A percentile compares a stretch with the other conserved stretches of the same genome.
Conservation (phyloP, 2,113 vertebrate genomes). For the Mesembrinibis cayennensis region DNA sequence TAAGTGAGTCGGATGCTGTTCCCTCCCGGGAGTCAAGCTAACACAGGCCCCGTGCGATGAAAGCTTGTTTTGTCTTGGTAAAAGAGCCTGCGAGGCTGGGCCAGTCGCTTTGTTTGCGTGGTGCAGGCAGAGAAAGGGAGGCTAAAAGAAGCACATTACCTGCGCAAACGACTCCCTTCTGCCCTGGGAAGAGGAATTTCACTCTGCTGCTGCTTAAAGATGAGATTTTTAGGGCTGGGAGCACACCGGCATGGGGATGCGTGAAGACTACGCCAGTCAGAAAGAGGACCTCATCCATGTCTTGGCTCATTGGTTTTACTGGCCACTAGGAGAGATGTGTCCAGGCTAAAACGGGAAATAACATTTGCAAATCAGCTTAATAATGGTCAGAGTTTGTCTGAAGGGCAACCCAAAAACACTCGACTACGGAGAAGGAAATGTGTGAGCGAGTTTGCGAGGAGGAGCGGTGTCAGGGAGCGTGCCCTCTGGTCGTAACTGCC, state of each 20-base stretch:
- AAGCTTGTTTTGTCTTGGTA: neutral
- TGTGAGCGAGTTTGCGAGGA: neutral
- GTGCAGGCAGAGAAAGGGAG: neutral
- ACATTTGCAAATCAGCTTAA: neutral
- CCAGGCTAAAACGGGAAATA: neutral
- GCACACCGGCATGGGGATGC: rapidly evolving
- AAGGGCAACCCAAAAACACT: neutral
- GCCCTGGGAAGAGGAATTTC: neutral
- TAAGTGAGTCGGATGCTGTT: neutral
- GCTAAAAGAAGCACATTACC: neutral
- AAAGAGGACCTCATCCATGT: neutral
- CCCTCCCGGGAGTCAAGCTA: neutral
- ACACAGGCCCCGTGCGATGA: rapidly evolving
- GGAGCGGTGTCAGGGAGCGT: neutral
- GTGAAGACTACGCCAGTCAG: rapidly evolving
- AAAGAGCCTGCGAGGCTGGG: neutral
- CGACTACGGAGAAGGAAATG: neutral
- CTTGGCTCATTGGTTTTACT: neutral
- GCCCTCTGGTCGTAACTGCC: no score
- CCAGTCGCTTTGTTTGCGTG: neutral
- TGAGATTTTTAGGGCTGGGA: neutral
- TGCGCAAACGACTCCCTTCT: neutral
- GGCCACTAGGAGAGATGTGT: rapidly evolving
- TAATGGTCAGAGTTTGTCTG: neutral
- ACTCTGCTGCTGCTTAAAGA: neutral